Base-by-base conservation (phyloP, 2,797 vertebrate genomes). In the Alauda arvensis region DNA sequence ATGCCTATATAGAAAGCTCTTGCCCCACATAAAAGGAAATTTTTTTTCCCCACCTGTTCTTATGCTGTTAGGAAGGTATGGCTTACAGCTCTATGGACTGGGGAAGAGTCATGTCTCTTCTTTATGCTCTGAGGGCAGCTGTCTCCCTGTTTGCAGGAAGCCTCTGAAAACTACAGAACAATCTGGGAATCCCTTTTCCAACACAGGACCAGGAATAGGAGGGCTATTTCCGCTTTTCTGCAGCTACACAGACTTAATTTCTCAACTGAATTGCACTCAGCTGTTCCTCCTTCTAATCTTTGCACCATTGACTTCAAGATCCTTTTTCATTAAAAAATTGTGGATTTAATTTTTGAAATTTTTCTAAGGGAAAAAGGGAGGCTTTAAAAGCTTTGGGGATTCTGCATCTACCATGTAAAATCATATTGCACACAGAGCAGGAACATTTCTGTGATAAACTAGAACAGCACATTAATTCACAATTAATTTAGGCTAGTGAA, bases 181-280 rank as follows among this genome's bases (percentile, higher is more conserved):
- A 49, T 23, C 31, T 10, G 48, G 31, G 31, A 51, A 42, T 46
- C 18, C 8, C 23, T 76, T 65, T 85, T 81, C 59, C 40, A 45
- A 8, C 25, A 10, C 0, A 19, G 67, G 51, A 56, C 16, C 9
- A 26, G 60, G 26, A 74, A 7, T 0, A 49, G 39, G 24, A 53
- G 15, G 17, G 28, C 8, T 39, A 2, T 51, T 46, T 33, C 61
- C 0, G 0, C 51, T 46, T 76, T 71, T 37, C 56, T 0, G 0
- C n/a, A 62, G 20, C 69, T 78, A 68, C 9, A 16, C 26, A 81
- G 26, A 37, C 39, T 53, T 91, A 39, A 83, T 89, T 90, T 79
- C 45, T 91, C 61, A 84, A n/a, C 60, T 59, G 76, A 75, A 55
- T 34, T 83, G 48, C 39, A 40, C 37, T 89, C 42, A 66, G 24